Evolutionary conservation across 1,140 invertebrate genomes (phyloP).

Genomic region (Drosophila bocki): DNA sequence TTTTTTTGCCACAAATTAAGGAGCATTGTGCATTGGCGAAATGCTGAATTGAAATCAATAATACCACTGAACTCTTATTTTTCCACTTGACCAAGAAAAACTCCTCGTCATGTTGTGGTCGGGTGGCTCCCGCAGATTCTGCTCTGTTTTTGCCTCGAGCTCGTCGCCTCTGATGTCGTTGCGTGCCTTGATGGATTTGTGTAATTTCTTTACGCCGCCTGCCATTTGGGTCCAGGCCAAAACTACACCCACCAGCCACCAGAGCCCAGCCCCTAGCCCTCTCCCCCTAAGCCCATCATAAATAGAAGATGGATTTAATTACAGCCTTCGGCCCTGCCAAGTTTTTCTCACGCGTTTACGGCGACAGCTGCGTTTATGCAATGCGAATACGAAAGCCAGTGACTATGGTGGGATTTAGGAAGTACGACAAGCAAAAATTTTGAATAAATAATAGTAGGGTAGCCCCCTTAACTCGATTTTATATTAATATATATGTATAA

Average conservation of each 20-base stretch:
- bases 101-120: conserved; percentile 28
- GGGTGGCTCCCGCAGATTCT: background rate
- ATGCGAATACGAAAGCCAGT: conserved; percentile 29
- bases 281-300: conserved; percentile 35
- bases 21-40: too few relatives aligned
- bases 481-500: too few relatives aligned
- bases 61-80: background rate
- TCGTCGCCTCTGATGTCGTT: conserved; percentile 61
- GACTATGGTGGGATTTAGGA: conserved; percentile 8
- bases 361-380: conserved; percentile 46
- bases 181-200: conserved; percentile 71
- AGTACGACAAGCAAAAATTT: background rate
- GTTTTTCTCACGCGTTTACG: conserved; percentile 37
- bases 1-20: too few relatives aligned
- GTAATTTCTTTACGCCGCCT: conserved; percentile 71
- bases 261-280: background rate
- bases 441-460: too few relatives aligned
- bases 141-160: conserved; percentile 3
- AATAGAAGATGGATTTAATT: conserved; percentile 80
- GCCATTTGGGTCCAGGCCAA: conserved; percentile 27
- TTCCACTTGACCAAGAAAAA: conserved; percentile 9
- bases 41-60: background rate
- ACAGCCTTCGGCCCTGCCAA: conserved; percentile 49
- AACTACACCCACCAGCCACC: background rate
- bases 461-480: too few relatives aligned